phyloP scores from a whole-genome alignment of 1,140 invertebrate genomes.

The Solenopsis fugax region DNA sequence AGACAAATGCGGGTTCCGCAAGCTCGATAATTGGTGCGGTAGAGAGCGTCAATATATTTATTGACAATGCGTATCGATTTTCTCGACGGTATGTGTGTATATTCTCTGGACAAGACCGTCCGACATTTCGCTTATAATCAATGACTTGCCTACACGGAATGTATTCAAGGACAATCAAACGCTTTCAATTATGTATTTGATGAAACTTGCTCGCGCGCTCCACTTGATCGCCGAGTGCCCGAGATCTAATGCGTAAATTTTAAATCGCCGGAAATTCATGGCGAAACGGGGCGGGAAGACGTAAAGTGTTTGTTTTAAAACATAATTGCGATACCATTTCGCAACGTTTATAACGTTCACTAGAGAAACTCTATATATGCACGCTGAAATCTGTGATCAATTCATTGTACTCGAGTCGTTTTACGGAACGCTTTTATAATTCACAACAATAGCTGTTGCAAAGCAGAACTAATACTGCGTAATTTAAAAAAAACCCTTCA shows the following conservation, averaged over 20 bases:
- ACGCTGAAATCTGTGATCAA: not conserved
- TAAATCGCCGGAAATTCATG: constrained; percentile 22
- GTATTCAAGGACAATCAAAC: constrained; percentile 60
- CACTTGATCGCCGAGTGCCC: not conserved
- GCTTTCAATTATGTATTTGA: constrained; percentile 62
- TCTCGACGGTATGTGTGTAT: not conserved
- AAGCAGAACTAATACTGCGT: not conserved
- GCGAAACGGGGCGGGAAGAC: not conserved
- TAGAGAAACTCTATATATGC: not conserved
- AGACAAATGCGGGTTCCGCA: constrained; percentile 29
- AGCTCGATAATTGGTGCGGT: constrained; percentile 32
- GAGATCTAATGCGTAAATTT: constrained; percentile 39
- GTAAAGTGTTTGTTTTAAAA: not conserved
- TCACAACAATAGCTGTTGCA: constrained; percentile 1
- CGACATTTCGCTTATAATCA: constrained; percentile 57
- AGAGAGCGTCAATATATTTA: constrained; percentile 47
- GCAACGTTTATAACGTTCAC: constrained; percentile 2
- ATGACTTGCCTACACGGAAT: constrained; percentile 44
- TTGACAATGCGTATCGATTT: constrained; percentile 44
- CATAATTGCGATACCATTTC: not conserved
- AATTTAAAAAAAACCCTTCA: not conserved
- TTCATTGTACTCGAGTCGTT: not conserved
- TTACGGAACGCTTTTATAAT: not conserved
- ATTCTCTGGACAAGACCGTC: constrained; percentile 15
- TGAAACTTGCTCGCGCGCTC: constrained; percentile 12